Evolutionary conservation across 2,113 vertebrate species (phyloP).

Genomic region (Oncorhynchus kisutch): DNA sequence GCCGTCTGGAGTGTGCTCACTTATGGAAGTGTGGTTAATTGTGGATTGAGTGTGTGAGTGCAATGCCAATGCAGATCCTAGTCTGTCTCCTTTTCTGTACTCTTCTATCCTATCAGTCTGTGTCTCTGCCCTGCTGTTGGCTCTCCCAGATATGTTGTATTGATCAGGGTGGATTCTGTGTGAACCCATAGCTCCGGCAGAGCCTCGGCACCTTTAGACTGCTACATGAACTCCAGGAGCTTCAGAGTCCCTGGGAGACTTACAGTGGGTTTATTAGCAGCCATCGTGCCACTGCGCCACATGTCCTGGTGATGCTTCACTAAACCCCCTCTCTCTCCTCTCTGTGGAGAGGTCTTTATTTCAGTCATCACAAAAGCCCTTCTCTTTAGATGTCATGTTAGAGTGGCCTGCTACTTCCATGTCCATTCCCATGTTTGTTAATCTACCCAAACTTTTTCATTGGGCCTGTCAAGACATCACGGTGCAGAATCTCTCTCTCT

Average conservation of each 20-base stretch:
- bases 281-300: not conserved
- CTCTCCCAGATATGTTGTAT: not conserved
- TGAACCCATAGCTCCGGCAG: not conserved
- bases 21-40: constrained; percentile 35
- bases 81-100: not conserved
- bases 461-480: constrained; percentile 51
- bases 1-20: constrained; percentile 27
- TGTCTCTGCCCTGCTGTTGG: not conserved
- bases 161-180: not conserved
- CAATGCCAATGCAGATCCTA: not conserved
- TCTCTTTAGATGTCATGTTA: constrained; percentile 21
- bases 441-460: constrained; percentile 48
- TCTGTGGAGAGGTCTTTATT: constrained; percentile 18
- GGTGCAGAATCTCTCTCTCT: constrained; percentile 44
- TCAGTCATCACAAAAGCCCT: constrained; percentile 37
- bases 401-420: constrained; percentile 46
- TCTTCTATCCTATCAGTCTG: not conserved
- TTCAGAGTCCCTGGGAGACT: not conserved
- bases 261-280: not conserved
- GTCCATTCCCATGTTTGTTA: constrained; percentile 24
- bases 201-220: not conserved
- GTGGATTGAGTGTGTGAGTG: constrained; percentile 33
- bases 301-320: not conserved
- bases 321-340: constrained; percentile 10
- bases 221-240: not conserved